A percentile compares a stretch with the other conserved stretches of the same genome.
These are phyloP conservation scores for Temnothorax rugatulus DNA, from an alignment of 2,888 invertebrate genomes.

Conservation along the genomic window DNA sequence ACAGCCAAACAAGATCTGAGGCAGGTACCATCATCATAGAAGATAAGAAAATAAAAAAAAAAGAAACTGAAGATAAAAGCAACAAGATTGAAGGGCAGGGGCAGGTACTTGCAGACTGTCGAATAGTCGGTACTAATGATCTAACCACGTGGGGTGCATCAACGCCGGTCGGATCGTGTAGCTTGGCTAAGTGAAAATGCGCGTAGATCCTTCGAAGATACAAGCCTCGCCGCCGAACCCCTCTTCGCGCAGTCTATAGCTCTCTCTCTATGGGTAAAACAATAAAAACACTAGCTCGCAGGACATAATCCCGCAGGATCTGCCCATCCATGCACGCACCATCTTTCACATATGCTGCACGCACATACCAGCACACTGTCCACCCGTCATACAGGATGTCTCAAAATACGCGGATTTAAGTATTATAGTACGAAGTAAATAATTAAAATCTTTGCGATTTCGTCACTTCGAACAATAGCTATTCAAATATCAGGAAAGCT, in stretches of 20 bases:
- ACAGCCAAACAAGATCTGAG: neutral
- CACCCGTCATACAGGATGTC: neutral
- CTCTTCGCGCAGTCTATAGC: conserved; percentile 42
- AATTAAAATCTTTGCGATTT: too few species aligned
- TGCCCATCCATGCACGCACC: conserved; percentile 32
- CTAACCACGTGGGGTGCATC: conserved; percentile 75
- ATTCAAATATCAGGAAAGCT: too few species aligned
- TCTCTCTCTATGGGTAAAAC: conserved; percentile 59
- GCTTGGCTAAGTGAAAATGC: conserved; percentile 85
- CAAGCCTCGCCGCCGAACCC: conserved; percentile 56
- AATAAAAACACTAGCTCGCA: conserved; percentile 72
- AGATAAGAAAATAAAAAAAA: conserved; percentile 59
- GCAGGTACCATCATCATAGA: neutral
- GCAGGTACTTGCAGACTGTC: conserved; percentile 75
- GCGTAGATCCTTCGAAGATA: conserved; percentile 83
- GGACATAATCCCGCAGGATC: conserved; percentile 74
- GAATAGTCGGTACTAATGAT: conserved; percentile 83
- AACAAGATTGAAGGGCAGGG: conserved; percentile 39
- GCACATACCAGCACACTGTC: neutral
- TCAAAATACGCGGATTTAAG: neutral
- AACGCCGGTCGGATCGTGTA: conserved; percentile 82
- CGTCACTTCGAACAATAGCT: too few species aligned
- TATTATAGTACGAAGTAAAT: too few species aligned
- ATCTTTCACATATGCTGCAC: conserved; percentile 21
- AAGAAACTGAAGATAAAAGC: conserved; percentile 56